phyloP scores from a whole-genome alignment of 2,888 invertebrate genomes.

The Drosophila melanocephala region DNA sequence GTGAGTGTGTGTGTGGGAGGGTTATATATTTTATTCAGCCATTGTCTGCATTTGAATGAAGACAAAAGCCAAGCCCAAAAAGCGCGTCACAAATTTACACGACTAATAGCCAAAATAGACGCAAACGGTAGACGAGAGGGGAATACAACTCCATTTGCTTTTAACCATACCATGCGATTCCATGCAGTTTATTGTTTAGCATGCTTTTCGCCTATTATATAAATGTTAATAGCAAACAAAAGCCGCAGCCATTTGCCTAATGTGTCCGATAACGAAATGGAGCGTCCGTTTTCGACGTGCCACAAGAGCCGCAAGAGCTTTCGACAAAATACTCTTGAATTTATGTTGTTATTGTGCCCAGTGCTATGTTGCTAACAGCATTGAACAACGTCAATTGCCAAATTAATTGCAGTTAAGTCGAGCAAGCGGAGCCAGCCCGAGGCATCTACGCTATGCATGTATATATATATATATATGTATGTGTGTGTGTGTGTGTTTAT shows the following conservation, averaged over 20 bases:
- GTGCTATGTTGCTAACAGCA: constrained; percentile 7
- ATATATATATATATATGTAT: not conserved
- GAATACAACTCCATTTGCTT: constrained; percentile 70
- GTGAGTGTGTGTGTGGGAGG: constrained; percentile 9
- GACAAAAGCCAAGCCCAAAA: constrained; percentile 80
- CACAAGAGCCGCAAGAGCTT: constrained; percentile 11
- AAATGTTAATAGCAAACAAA: constrained; percentile 64
- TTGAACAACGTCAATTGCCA: constrained; percentile 81
- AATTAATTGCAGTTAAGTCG: constrained; percentile 85
- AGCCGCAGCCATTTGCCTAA: constrained; percentile 69
- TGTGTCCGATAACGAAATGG: constrained; percentile 65
- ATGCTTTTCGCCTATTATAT: constrained; percentile 73
- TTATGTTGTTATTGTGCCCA: constrained; percentile 33
- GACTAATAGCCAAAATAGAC: constrained; percentile 74
- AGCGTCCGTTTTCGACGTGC: constrained; percentile 34
- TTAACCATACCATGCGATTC: constrained; percentile 42
- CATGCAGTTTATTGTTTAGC: constrained; percentile 76
- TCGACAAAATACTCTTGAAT: constrained; percentile 36
- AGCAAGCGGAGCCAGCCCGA: constrained; percentile 48
- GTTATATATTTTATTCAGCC: constrained; percentile 63
- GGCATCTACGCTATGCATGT: not conserved
- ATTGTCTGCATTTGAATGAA: constrained; percentile 76
- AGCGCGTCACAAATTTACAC: constrained; percentile 78
- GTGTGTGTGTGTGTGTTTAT: not conserved
- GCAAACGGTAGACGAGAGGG: constrained; percentile 8